Evolutionary conservation across 2,888 invertebrate genomes (phyloP).

Genomic region (Acanthococcus lagerstroemiae): DNA sequence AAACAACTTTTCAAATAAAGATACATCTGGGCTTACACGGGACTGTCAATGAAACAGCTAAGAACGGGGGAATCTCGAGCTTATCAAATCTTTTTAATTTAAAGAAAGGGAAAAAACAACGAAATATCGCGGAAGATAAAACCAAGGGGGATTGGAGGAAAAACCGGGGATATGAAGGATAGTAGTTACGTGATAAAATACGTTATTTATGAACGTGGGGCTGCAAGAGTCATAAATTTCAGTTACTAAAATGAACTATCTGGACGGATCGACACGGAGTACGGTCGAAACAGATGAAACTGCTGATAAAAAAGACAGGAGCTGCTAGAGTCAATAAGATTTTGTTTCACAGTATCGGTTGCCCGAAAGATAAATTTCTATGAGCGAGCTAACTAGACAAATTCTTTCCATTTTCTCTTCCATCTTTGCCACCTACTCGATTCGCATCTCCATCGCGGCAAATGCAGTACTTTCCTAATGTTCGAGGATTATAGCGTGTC

Average conservation of each 20-base stretch:
- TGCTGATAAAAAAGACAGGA: not conserved
- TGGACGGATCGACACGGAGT: not conserved
- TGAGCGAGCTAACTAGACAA: too few species aligned
- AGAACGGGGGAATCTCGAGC: not conserved
- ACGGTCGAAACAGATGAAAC: not conserved
- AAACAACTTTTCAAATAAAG: too few species aligned
- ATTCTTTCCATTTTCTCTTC: too few species aligned
- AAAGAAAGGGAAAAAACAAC: not conserved
- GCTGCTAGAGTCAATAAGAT: constrained; percentile 6
- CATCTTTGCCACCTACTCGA: too few species aligned
- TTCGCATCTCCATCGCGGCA: too few species aligned
- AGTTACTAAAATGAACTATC: not conserved
- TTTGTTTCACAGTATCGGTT: not conserved
- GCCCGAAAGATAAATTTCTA: not conserved
- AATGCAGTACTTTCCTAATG: too few species aligned
- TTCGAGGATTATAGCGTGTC: too few species aligned
- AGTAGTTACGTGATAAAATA: constrained; percentile 3
- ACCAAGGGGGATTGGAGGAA: not conserved
- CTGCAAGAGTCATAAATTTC: not conserved
- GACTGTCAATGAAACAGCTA: not conserved
- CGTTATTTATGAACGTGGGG: constrained; percentile 11
- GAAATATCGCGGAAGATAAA: not conserved
- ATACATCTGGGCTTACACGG: too few species aligned
- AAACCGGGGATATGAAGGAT: not conserved
- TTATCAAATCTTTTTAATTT: not conserved